Percentiles rank a stretch among this genome's conserved stretches.
Evolutionary conservation across 2,113 vertebrate species (phyloP).

Genomic region (Xerus inauris): DNA sequence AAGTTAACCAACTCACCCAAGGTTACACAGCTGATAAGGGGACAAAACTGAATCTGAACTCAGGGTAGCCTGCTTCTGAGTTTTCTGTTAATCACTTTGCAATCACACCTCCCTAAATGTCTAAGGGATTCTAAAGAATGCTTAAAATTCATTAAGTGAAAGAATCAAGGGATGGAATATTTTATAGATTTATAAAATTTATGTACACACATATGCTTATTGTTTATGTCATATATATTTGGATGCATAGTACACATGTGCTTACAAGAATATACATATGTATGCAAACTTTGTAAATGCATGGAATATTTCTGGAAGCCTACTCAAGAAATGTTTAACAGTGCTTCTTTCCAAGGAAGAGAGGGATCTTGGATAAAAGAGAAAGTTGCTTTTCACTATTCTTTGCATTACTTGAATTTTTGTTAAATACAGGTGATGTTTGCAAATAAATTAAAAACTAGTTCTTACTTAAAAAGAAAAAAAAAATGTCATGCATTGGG

Average conservation of each 20-base stretch:
- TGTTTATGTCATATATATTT: neutral
- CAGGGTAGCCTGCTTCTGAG: neutral
- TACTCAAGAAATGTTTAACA: neutral
- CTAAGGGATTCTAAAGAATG: neutral
- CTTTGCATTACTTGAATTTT: slow-evolving; percentile 1
- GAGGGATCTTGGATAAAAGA: neutral
- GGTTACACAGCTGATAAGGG: neutral
- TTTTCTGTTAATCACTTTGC: neutral
- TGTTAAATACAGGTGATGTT: neutral
- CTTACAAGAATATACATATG: neutral
- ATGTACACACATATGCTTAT: neutral
- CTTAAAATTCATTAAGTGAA: neutral
- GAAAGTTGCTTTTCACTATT: neutral
- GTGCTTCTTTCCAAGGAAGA: neutral
- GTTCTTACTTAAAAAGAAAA: neutral
- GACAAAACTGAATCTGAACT: neutral
- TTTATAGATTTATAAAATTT: neutral
- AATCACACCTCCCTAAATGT: neutral
- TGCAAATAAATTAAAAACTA: neutral
- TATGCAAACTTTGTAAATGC: neutral
- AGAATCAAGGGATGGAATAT: neutral
- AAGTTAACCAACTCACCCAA: neutral
- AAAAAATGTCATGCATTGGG: neutral
- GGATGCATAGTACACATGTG: neutral
- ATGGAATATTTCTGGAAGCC: neutral